phyloP scores from a whole-genome alignment of 1,140 invertebrate species.

The Triops longicaudatus region DNA sequence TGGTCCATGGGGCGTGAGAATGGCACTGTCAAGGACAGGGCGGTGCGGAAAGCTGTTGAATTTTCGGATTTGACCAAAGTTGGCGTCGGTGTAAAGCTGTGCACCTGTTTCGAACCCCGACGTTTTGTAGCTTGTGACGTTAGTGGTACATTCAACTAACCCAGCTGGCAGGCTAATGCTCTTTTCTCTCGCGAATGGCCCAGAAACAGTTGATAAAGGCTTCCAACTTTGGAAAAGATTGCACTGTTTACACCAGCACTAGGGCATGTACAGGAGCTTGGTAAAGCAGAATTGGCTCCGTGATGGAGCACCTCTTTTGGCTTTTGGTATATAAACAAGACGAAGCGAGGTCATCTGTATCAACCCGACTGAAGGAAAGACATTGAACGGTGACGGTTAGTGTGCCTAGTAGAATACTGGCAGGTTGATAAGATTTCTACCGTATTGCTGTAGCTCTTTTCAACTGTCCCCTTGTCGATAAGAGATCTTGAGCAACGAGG shows the following conservation, averaged over 20 bases:
- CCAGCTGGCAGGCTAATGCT: not conserved
- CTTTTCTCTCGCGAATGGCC: not conserved
- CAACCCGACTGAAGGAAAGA: not conserved
- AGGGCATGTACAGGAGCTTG: not conserved
- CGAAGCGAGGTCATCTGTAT: not conserved
- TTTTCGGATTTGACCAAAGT: not conserved
- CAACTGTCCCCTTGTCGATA: not conserved
- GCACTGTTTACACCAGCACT: not conserved
- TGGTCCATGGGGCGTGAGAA: slow-evolving; percentile 4
- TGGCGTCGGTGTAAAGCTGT: not conserved
- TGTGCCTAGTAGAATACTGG: not conserved
- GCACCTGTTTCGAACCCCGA: not conserved
- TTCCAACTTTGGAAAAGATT: not conserved
- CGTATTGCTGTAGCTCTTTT: not conserved
- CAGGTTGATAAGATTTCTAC: not conserved
- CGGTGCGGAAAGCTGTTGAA: not conserved
- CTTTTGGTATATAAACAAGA: not conserved
- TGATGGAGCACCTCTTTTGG: not conserved
- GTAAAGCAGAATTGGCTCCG: not conserved
- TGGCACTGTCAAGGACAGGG: not conserved
- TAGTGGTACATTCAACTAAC: not conserved
- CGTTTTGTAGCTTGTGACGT: not conserved
- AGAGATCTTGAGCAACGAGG: not conserved
- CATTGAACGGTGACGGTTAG: not conserved
- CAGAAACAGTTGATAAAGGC: not conserved